Base-by-base conservation (phyloP, 2,797 vertebrate genomes). In the Gila robusta region DNA sequence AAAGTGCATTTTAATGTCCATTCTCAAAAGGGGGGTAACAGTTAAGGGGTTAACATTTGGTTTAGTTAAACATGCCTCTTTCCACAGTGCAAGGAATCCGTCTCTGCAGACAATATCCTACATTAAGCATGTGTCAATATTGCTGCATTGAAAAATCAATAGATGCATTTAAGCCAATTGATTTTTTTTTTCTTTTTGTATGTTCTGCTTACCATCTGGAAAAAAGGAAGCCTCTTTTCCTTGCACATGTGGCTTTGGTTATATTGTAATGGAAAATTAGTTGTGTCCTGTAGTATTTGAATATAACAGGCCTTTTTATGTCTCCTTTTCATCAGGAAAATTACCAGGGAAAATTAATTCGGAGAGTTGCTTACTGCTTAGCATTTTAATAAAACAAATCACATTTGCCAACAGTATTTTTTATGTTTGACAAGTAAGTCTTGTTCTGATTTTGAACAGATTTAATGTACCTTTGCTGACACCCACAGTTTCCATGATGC, bases 81-180 rank as follows among this genome's bases (percentile, higher is more conserved):
- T 59, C 49, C 19, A 85, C 37, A 79, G 66, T 67, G 41, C 32
- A 66, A 64, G 70, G 6, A 19, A 37, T 69, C 62, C 1, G 2
- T 71, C 72, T 76, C 28, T 19, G 79, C 79, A 77, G 59, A 81
- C 67, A 41, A 52, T 10, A 67, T 67, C 21, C 37, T 44, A 37
- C 49, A 79, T 86, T 64, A 86, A 80, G 56, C 28, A 76, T 37
- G 77, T 77, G 77, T 77, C 78, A 86, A 54, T 81, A 76, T 35
- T 44, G 7, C 84, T 79, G 74, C 26, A 76, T 21, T 78, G 52
- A 79, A 73, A 71, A 88, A 83, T 86, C 81, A 64, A 86, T 86
- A 54, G 37, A 69, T 62, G 77, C 35, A 67, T 88, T 83, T 80
- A 74, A 54, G 41, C 21, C n/a, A 7, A 86, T 81, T 78, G 71